Percentiles rank a stretch among this genome's conserved stretches.
Conservation (phyloP, 2,888 invertebrate species). For the Drosophila neonasuta region DNA sequence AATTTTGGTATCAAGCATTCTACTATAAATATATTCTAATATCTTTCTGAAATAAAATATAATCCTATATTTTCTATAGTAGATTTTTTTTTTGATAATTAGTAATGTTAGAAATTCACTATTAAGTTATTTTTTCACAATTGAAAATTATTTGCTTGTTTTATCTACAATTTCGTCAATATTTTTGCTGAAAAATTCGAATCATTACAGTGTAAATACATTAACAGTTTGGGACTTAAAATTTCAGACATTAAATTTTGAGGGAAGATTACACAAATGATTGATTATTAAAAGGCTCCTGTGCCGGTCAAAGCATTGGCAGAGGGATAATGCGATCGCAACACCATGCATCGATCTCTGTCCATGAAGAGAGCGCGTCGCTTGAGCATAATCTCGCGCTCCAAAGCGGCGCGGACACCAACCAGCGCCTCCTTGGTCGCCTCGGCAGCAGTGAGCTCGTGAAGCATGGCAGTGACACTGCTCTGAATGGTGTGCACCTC, state of each 20-base stretch:
- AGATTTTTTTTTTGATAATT: too few species aligned
- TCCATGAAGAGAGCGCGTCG: conserved; percentile 86
- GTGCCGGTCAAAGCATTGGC: conserved; percentile 84
- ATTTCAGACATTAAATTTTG: conserved; percentile 44
- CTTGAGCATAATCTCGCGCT: conserved; percentile 87
- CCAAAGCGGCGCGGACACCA: conserved; percentile 84
- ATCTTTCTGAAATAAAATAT: too few species aligned
- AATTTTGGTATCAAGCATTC: too few species aligned
- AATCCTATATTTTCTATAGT: too few species aligned
- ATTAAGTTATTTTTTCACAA: too few species aligned
- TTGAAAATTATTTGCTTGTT: too few species aligned
- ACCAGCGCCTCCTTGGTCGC: conserved; percentile 83
- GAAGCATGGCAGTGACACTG: conserved; percentile 86
- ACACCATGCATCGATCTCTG: conserved; percentile 84
- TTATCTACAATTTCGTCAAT: too few species aligned
- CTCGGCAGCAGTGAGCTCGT: conserved; percentile 87
- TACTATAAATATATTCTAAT: too few species aligned
- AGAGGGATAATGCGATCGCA: conserved; percentile 86
- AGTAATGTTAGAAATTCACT: too few species aligned
- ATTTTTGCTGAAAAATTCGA: conserved; percentile 1
- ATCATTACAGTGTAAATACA: neutral
- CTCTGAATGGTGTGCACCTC: conserved; percentile 89
- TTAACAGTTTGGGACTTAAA: conserved; percentile 12
- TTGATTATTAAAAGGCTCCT: conserved; percentile 17
- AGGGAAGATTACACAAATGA: neutral